phyloP scores from a whole-genome alignment of 2,888 invertebrate genomes.

The Lycia hirtaria region DNA sequence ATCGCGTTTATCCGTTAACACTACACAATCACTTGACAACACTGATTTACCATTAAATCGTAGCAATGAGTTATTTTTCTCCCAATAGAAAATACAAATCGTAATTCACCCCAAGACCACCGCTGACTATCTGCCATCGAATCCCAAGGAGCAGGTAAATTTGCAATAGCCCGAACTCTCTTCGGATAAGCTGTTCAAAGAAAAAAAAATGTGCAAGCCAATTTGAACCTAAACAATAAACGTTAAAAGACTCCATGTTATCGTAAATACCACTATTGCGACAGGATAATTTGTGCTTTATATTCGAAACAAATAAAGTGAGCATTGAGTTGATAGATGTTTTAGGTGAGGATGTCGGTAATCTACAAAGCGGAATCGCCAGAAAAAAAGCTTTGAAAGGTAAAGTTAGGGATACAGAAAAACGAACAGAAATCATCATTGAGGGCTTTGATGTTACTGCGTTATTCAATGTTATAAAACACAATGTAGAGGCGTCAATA shows the following conservation, averaged over 20 bases:
- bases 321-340: conserved; percentile 47
- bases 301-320: conserved; percentile 49
- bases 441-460: conserved; percentile 32
- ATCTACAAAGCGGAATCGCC: conserved; percentile 53
- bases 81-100: conserved; percentile 47
- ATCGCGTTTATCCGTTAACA: conserved; percentile 5
- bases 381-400: conserved; percentile 51
- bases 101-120: conserved; percentile 43
- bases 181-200: conserved; percentile 49
- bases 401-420: conserved; percentile 44
- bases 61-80: conserved; percentile 35
- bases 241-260: conserved; percentile 35
- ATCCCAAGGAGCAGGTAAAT: conserved; percentile 69
- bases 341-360: conserved; percentile 55
- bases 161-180: conserved; percentile 64
- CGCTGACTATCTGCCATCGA: conserved; percentile 53
- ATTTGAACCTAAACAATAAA: conserved; percentile 53
- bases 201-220: conserved; percentile 54
- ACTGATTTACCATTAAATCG: conserved; percentile 13
- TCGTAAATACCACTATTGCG: conserved; percentile 30
- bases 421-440: conserved; percentile 40
- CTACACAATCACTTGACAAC: conserved; percentile 19
- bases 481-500: conserved; percentile 12
- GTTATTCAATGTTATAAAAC: conserved; percentile 23
- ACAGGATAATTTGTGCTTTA: conserved; percentile 52